Evolutionary conservation across 2,797 vertebrate species (phyloP).

Genomic region (Coregonus suidteri): DNA sequence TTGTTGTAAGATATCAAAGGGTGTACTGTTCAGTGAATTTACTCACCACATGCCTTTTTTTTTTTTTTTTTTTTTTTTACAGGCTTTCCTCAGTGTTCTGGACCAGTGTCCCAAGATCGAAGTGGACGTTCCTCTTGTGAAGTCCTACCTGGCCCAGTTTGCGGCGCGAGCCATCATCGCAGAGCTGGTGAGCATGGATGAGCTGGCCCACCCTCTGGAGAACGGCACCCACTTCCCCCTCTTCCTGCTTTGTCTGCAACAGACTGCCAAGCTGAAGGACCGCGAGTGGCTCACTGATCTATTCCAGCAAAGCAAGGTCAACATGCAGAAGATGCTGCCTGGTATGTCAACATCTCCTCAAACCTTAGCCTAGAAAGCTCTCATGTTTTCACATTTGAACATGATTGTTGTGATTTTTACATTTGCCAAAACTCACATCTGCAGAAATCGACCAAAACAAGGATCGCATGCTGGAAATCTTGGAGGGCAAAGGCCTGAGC

Average conservation of each 20-base stretch:
- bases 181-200: conserved; percentile 93
- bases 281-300: conserved; percentile 96
- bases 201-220: conserved; percentile 95
- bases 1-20: background rate
- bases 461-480: conserved; percentile 98
- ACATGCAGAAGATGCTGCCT: conserved; percentile 99
- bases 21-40: background rate
- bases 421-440: conserved; percentile 4
- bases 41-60: background rate
- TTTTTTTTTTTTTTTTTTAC: background rate
- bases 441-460: conserved; percentile 99
- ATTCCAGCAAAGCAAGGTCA: conserved; percentile 98
- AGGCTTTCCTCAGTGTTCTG: conserved; percentile 94
- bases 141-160: conserved; percentile 98
- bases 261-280: conserved; percentile 93
- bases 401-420: background rate
- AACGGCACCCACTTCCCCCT: conserved; percentile 98
- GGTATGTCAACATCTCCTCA: conserved; percentile 73
- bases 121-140: conserved; percentile 93
- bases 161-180: conserved; percentile 93
- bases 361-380: background rate
- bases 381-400: background rate
- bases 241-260: conserved; percentile 98
- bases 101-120: conserved; percentile 98
- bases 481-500: conserved; percentile 96